Percentiles rank a stretch among this genome's conserved stretches.
phyloP scores from a whole-genome alignment of 2,797 vertebrate genomes.

The Oryzias sinensis region DNA sequence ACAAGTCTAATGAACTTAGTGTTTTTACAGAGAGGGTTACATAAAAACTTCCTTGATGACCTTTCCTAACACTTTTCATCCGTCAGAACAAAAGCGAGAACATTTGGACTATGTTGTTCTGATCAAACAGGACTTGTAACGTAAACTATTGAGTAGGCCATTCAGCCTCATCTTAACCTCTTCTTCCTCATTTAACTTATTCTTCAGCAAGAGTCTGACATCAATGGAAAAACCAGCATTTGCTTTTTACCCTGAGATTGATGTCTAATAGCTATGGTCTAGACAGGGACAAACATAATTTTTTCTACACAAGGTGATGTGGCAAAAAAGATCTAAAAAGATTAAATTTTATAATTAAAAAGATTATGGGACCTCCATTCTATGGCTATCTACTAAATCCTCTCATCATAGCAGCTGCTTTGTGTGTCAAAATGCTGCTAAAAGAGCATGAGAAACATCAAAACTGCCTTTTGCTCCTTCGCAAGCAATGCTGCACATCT shows the following conservation, averaged over 20 bases:
- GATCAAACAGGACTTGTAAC: slow-evolving; percentile 44
- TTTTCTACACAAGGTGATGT: too few species aligned
- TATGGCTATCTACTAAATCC: too few species aligned
- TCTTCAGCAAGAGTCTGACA: slow-evolving; percentile 42
- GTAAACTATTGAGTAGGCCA: slow-evolving; percentile 40
- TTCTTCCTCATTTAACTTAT: slow-evolving; percentile 15
- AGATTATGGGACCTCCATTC: too few species aligned
- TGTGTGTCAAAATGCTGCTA: too few species aligned
- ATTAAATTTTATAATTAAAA: too few species aligned
- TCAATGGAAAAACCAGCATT: slow-evolving; percentile 34
- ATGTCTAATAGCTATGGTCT: not conserved
- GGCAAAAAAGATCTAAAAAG: too few species aligned
- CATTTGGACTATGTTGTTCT: slow-evolving; percentile 42
- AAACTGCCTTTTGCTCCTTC: too few species aligned
- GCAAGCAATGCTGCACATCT: too few species aligned
- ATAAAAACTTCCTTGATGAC: slow-evolving; percentile 70
- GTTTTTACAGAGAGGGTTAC: slow-evolving; percentile 67
- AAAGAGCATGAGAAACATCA: too few species aligned
- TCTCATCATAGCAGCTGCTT: too few species aligned
- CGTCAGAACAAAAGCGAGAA: slow-evolving; percentile 38
- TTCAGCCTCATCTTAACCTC: slow-evolving; percentile 32
- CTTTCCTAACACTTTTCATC: slow-evolving; percentile 57
- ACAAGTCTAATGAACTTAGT: slow-evolving; percentile 83
- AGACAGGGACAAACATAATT: too few species aligned
- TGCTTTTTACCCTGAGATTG: slow-evolving; percentile 16